phyloP scores from a whole-genome alignment of 1,140 invertebrate genomes.

The Ctenoplectra terminalis region DNA sequence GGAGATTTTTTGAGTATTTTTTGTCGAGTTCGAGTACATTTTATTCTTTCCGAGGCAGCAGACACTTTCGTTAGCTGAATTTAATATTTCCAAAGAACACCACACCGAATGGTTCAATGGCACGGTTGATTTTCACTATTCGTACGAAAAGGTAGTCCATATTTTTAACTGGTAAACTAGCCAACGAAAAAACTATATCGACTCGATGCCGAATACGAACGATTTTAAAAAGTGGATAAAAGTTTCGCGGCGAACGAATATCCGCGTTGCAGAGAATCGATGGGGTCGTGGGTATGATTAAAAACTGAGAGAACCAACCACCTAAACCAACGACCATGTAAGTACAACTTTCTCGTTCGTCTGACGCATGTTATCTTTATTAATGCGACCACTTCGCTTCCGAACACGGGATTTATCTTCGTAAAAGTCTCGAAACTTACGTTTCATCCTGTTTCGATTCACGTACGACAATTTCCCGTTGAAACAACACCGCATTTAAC shows the following conservation, averaged over 20 bases:
- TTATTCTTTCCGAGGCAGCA: too few species aligned
- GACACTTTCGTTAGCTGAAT: too few species aligned
- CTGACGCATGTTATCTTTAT: constrained; percentile 4
- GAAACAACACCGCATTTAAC: neutral
- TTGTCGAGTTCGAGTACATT: too few species aligned
- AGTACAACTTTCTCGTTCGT: neutral
- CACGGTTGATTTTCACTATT: too few species aligned
- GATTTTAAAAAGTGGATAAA: too few species aligned
- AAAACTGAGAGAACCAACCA: neutral
- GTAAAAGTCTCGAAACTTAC: neutral
- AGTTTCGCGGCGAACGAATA: neutral
- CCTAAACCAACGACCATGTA: neutral
- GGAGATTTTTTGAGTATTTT: too few species aligned
- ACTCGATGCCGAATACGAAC: too few species aligned
- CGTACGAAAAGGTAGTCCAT: too few species aligned
- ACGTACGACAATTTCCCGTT: neutral
- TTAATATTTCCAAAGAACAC: too few species aligned
- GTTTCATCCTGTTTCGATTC: neutral
- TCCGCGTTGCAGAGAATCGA: neutral
- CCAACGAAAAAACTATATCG: too few species aligned
- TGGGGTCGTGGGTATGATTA: neutral
- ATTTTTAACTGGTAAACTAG: too few species aligned
- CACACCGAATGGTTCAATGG: too few species aligned
- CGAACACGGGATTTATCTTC: neutral
- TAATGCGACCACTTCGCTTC: neutral